phyloP scores from a whole-genome alignment of 2,113 vertebrate species.

The Danionella cerebrum region DNA sequence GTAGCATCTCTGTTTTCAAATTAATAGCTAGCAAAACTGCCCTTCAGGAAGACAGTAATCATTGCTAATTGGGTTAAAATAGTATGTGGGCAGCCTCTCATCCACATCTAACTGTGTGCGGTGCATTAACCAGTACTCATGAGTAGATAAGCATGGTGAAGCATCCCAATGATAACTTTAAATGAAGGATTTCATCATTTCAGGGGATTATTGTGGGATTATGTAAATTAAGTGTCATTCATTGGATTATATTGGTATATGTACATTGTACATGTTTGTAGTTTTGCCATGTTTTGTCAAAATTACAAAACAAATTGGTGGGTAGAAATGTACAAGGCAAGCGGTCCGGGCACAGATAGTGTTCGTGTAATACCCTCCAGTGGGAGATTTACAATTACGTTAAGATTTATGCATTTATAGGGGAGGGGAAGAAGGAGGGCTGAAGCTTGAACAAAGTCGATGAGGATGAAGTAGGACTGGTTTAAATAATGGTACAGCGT shows the following conservation, averaged over 20 bases:
- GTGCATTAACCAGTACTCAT: neutral
- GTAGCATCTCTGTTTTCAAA: constrained; percentile 10
- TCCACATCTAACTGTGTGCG: neutral
- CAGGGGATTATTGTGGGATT: neutral
- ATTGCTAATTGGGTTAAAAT: constrained; percentile 36
- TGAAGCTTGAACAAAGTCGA: no score
- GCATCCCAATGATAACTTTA: neutral
- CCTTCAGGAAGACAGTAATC: constrained; percentile 10
- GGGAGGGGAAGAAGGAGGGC: no score
- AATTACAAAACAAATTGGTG: no score
- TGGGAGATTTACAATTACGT: no score
- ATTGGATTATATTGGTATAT: neutral
- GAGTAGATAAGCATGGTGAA: neutral
- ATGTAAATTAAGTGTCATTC: neutral
- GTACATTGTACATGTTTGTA: no score
- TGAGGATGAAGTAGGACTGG: no score
- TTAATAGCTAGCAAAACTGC: constrained; percentile 12
- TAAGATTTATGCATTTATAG: no score
- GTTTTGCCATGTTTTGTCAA: no score
- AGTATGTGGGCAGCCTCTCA: neutral
- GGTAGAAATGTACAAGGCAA: no score
- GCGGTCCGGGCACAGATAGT: no score
- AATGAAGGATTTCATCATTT: neutral
- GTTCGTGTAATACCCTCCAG: no score
- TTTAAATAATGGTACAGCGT: no score